Percentiles rank a stretch among this genome's conserved stretches.
Conservation (phyloP, 2,888 invertebrate species). For the Epinotia brunnichana region DNA sequence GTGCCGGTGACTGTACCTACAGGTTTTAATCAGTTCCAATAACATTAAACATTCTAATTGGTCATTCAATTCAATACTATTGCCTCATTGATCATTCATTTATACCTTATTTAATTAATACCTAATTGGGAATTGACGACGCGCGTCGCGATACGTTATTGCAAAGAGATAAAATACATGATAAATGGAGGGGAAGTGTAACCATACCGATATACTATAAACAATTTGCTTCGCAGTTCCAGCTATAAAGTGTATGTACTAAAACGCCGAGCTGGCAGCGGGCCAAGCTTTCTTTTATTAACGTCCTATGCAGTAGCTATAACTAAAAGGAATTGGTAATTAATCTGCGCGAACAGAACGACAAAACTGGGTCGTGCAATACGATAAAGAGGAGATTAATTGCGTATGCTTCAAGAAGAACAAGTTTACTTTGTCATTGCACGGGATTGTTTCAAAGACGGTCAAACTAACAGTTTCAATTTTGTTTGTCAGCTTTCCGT, state of each 20-base stretch:
- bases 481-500: slow-evolving; percentile 12
- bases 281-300: slow-evolving; percentile 64
- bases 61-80: slow-evolving; percentile 17
- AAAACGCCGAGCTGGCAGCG: slow-evolving; percentile 59
- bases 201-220: slow-evolving; percentile 48
- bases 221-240: slow-evolving; percentile 44
- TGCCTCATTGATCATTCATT: neutral
- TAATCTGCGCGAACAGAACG: slow-evolving; percentile 58
- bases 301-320: slow-evolving; percentile 61
- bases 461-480: slow-evolving; percentile 6
- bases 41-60: slow-evolving; percentile 36
- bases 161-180: slow-evolving; percentile 1
- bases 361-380: slow-evolving; percentile 61
- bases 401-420: slow-evolving; percentile 37
- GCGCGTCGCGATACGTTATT: neutral
- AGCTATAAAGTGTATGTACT: slow-evolving; percentile 41
- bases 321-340: slow-evolving; percentile 66
- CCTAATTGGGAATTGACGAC: neutral
- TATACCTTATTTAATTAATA: neutral
- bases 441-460: slow-evolving; percentile 8
- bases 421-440: slow-evolving; percentile 23
- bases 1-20: too few relatives aligned
- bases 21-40: slow-evolving; percentile 21
- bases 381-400: slow-evolving; percentile 63
- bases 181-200: slow-evolving; percentile 44